Evolutionary conservation across 2,888 invertebrate genomes (phyloP).

Genomic region (Yponomeuta cagnagella): DNA sequence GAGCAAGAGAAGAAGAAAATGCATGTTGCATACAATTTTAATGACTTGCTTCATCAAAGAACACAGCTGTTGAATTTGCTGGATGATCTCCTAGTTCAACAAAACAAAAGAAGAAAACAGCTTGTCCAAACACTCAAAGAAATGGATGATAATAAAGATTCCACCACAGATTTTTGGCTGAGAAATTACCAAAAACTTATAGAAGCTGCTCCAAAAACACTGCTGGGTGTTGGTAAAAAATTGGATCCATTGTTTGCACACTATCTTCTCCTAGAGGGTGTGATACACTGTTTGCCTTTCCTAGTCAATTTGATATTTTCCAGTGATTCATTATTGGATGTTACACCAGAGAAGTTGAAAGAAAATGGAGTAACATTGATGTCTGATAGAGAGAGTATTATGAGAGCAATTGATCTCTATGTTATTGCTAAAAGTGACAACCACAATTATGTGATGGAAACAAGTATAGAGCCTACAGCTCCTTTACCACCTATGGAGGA

Average conservation of each 20-base stretch:
- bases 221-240: constrained; percentile 76
- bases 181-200: constrained; percentile 89
- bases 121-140: constrained; percentile 80
- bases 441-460: constrained; percentile 31
- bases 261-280: constrained; percentile 81
- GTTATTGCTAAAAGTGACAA: constrained; percentile 52
- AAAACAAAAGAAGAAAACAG: constrained; percentile 79
- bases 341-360: constrained; percentile 74
- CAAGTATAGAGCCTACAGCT: constrained; percentile 37
- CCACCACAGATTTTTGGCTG: constrained; percentile 81
- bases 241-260: constrained; percentile 82
- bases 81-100: constrained; percentile 81
- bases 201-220: constrained; percentile 82
- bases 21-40: constrained; percentile 80
- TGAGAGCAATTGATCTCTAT: constrained; percentile 79
- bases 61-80: constrained; percentile 79
- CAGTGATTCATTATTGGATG: constrained; percentile 63
- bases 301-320: constrained; percentile 77
- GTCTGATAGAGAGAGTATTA: constrained; percentile 76
- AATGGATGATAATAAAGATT: constrained; percentile 79
- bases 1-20: constrained; percentile 83
- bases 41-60: constrained; percentile 81
- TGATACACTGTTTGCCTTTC: constrained; percentile 85
- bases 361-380: constrained; percentile 73
- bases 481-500: constrained; percentile 35